Base-by-base conservation (phyloP, 2,888 invertebrate genomes). In the Drosophila prolongata region DNA sequence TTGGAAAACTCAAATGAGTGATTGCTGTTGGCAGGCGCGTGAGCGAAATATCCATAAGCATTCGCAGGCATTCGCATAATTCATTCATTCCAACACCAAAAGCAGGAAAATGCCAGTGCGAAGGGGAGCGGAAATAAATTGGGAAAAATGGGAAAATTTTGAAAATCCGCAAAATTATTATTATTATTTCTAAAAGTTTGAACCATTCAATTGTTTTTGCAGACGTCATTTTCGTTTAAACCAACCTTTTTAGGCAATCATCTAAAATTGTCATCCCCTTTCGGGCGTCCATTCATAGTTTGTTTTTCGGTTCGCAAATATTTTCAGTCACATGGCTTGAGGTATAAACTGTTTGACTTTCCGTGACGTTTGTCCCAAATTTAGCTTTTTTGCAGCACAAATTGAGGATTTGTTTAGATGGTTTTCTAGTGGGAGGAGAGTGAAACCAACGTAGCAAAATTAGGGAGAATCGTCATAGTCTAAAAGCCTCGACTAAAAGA, bases 11-110 rank as follows among this genome's bases (percentile, higher is more conserved):
- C 75, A 82, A 86, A 82, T 82, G 87, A 85, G 73, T 85, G 87
- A 85, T 85, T 85, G 87, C 76, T 85, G 46, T 35, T 65, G 84
- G 71, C 85, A 80, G 80, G 83, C 80, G 79, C 84, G 85, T 86
- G 83, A 83, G 84, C 74, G 67, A 83, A 83, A 83, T 83, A 84
- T 83, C 82, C 84, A 83, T 79, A 81, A 70, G 80, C 75, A 70
- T 72, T 79, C 68, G 60, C 82, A 53, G 46, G 62, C 58, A 55
- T 71, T 43, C 71, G 69, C 68, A 78, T 80, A 78, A 76, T 75
- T 76, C 76, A 80, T 76, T 84, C 84, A 78, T 75, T 69, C 64
- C 54, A 52, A 53, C 68, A 78, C 52, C 38, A 53, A 42, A 16
- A 8, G 37, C n/a, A 10, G 3, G 4, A 14, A 14, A 13, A 27